Conservation (phyloP, 2,888 invertebrate genomes). For the Polyploca ridens region DNA sequence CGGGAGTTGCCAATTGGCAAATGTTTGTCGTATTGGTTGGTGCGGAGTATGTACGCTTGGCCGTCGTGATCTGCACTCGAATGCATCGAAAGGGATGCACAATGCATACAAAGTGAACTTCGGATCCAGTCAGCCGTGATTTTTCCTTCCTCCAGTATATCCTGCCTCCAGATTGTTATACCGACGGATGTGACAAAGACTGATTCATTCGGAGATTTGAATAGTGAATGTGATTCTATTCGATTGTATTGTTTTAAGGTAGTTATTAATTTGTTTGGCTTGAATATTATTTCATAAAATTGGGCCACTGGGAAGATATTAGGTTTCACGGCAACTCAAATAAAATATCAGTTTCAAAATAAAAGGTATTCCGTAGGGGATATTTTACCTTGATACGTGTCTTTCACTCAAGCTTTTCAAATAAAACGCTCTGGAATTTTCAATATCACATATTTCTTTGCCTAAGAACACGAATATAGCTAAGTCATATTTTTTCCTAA, state of each 20-base stretch:
- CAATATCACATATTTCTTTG: no score
- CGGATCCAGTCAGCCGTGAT: constrained; percentile 64
- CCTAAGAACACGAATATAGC: no score
- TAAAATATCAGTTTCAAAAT: no score
- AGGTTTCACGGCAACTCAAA: no score
- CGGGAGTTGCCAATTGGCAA: constrained; percentile 64
- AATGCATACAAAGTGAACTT: constrained; percentile 72
- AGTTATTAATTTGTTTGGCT: neutral
- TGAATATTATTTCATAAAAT: no score
- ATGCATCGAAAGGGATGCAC: constrained; percentile 61
- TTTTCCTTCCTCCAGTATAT: constrained; percentile 60
- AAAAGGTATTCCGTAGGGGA: no score
- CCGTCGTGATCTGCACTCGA: constrained; percentile 64
- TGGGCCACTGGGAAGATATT: no score
- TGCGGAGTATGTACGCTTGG: constrained; percentile 47
- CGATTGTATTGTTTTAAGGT: constrained; percentile 12
- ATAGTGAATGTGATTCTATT: constrained; percentile 37
- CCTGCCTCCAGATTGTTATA: constrained; percentile 48
- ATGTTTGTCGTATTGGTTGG: constrained; percentile 69
- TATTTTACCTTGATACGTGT: no score
- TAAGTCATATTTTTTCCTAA: no score
- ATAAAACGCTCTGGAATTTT: no score
- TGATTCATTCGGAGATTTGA: constrained; percentile 47
- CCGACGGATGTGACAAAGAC: constrained; percentile 53
- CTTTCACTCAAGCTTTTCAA: no score